Base-by-base conservation (phyloP, 2,797 vertebrate species). In the Eutrigla gurnardus region DNA sequence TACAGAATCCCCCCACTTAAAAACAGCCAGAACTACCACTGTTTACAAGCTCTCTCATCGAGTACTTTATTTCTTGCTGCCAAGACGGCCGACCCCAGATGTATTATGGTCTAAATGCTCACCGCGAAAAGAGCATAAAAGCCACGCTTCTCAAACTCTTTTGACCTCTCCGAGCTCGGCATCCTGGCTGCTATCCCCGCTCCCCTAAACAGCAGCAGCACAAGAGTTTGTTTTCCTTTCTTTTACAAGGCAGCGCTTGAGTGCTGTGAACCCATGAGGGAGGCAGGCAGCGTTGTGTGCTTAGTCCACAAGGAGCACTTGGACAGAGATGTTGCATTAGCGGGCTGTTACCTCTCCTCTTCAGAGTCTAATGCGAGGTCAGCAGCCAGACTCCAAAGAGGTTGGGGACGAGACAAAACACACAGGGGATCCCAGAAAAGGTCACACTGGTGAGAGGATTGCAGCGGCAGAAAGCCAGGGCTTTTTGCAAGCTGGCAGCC, bases 291-390 rank as follows among this genome's bases (percentile, higher is more conserved):
- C 2, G 10, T 57, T 40, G 68, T 15, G 75, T 80, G 83, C 72
- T 86, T 70, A 73, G 73, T 68, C 47, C 72, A 73, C 43, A 25
- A 83, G 77, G 39, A 84, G 73, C 78, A 78, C 66, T 76, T 77
- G 80, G 76, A 90, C 85, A 88, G 73, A 84, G 79, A 74, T 83
- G 68, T 75, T 90, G 89, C 90, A 93, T 93, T 92, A 92, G 81
- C 82, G 25, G 76, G 60, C 82, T 70, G 87, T 76, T 89, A 61
- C 57, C 17, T 35, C 61, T 62, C 60, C 77, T 82, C 81, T 66
- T 75, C 67, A 59, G 63, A 47, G 74, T 76, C 73, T 62, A 62
- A 73, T 12, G 52, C 4, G 71, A 88, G 86, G 83, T 90, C 86
- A 76, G 78, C 52, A 62, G 52, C 45, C 43, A 60, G 42, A 71